These are phyloP conservation scores for Oriolus oriolus DNA, from an alignment of 2,113 vertebrate genomes.

Conservation along the genomic window DNA sequence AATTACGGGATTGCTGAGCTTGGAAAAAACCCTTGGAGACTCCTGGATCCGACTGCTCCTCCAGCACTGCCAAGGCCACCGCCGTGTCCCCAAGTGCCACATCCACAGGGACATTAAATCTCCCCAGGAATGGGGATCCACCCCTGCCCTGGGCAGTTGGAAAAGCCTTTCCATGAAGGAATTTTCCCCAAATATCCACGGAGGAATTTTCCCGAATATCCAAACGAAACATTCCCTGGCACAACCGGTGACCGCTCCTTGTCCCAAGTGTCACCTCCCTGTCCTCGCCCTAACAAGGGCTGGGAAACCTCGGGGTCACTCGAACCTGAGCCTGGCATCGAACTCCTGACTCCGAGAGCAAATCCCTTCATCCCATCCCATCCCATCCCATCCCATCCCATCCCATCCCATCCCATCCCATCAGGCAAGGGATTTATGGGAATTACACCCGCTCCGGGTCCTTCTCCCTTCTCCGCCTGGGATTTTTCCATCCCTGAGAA, in stretches of 20 bases:
- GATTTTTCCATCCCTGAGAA: not conserved
- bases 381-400: not conserved
- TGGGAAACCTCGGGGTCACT: not conserved
- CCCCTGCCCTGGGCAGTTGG: too few species aligned
- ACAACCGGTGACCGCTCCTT: accelerated
- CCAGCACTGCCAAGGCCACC: not conserved
- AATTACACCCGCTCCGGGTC: not conserved
- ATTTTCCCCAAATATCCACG: not conserved
- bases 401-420: not conserved
- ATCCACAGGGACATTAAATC: not conserved
- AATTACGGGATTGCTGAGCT: accelerated
- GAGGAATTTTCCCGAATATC: not conserved
- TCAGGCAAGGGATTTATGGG: slow-evolving; percentile 1
- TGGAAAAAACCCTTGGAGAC: not conserved
- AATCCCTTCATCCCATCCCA: not conserved
- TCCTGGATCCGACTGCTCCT: accelerated
- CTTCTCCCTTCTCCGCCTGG: not conserved
- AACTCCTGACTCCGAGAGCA: not conserved
- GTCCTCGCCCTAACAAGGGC: accelerated
- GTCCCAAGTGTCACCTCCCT: accelerated
- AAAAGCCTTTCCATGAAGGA: not conserved
- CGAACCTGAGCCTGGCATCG: not conserved
- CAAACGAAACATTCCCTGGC: not conserved
- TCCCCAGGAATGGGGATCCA: not conserved
- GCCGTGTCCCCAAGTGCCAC: not conserved